phyloP scores from a whole-genome alignment of 2,113 vertebrate species.

The Phodopus roborovskii region DNA sequence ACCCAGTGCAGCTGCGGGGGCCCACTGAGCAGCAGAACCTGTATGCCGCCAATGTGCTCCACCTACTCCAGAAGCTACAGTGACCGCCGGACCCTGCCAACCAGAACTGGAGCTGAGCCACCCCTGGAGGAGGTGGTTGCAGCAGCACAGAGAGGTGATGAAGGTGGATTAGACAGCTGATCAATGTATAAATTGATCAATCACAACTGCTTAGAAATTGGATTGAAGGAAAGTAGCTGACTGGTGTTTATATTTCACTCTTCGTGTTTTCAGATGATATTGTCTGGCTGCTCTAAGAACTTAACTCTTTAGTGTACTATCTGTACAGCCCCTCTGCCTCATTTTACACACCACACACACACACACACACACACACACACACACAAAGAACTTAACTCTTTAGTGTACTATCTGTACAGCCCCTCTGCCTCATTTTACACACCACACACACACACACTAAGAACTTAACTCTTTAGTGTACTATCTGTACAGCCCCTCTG shows the following conservation, averaged over 20 bases:
- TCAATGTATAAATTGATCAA: constrained; percentile 73
- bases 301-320: constrained; percentile 51
- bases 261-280: constrained; percentile 70
- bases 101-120: neutral
- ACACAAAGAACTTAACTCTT: constrained; percentile 56
- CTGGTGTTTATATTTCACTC: constrained; percentile 70
- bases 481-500: neutral
- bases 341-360: neutral
- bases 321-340: neutral
- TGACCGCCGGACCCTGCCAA: rapidly evolving
- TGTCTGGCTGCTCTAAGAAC: constrained; percentile 61
- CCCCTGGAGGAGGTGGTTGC: neutral
- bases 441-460: too few relatives aligned
- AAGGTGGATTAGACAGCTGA: constrained; percentile 55
- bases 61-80: constrained; percentile 88
- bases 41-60: constrained; percentile 88
- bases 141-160: neutral
- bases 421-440: constrained; percentile 9
- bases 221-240: constrained; percentile 70
- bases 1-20: constrained; percentile 82
- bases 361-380: neutral
- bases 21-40: constrained; percentile 82
- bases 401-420: neutral
- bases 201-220: constrained; percentile 75
- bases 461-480: constrained; percentile 57